Evolutionary conservation across 2,888 invertebrate genomes (phyloP), one percentile per base, ranked within the genome.

Genomic region (Brenthis daphne): DNA sequence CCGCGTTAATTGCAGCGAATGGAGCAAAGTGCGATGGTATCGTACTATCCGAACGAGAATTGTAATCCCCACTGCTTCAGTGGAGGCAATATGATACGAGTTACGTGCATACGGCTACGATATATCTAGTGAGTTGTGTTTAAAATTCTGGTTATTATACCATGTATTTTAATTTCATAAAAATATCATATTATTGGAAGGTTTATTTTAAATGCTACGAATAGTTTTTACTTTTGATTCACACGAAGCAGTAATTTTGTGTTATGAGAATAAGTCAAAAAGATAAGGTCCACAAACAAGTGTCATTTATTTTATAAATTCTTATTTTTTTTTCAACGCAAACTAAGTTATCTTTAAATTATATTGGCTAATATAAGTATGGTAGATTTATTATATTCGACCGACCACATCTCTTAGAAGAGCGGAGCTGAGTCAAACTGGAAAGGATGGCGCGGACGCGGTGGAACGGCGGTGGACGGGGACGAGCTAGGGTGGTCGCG

Each of bases 1-100:
- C 85, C 85, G 85, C 87, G 89, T 90, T 92, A 91, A 92, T 91
- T 92, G 89, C 89, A 87, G 83, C 83, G 88, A 89, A 88, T 86
- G 81, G 82, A 86, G 88, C 88, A 86, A 85, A 84, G 85, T 86
- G 83, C 86, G 87, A 87, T 89, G 84, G 83, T 88, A 90, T 89
- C 88, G 84, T 80, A 81, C 83, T 79, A 84, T 82, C 84, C 81
- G 83, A 85, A 85, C 85, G 86, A 86, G 86, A 86, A 88, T 83
- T 85, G 86, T 83, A 82, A 83, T 85, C 81, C 81, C 79, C 78
- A 75, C 79, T 77, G 79, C 76, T 77, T 74, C 77, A 77, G 77
- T 80, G 78, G 76, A 79, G 64, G 66, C 72, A 63, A 70, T 70
- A 73, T 64, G 56, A 73, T 70, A 70, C 66, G 68, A 70, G 67